Base-by-base conservation (phyloP, 2,797 vertebrate genomes). In the Acanthopagrus latus region DNA sequence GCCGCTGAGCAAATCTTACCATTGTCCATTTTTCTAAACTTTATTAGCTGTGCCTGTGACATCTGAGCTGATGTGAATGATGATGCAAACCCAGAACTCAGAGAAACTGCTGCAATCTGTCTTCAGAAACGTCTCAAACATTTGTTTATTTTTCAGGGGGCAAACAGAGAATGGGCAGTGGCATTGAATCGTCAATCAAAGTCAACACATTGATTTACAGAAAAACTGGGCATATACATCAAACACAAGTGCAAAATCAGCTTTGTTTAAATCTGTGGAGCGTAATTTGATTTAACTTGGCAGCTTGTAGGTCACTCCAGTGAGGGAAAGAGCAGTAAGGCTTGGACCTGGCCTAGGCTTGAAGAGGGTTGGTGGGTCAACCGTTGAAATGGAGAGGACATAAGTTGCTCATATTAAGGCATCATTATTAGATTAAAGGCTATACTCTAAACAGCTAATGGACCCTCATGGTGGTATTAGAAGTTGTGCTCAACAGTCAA, bases 21-120 rank as follows among this genome's bases (percentile, higher is more conserved):
- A 17, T 10, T 9, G 27, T 56, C 46, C 25, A 58, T 66, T 78
- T 78, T 48, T 59, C 60, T 62, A 33, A n/a, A 64, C 64, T 76
- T 38, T 51, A 71, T 82, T 41, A 51, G 48, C 29, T 14, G 14
- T 10, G 58, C 59, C 46, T 73, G 27, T 63, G 66, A 52, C 65
- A 51, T 78, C 51, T 75, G 55, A 67, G 68, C 57, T 57, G 29
- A 58, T 17, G 27, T 74, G 68, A 83, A 47, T 41, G 60, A 86
- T 81, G 69, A 64, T 59, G 52, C 44, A 13, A 75, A 38, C 20
- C 21, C 4, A 11, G 41, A 57, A 29, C 20, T 23, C 6, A 18
- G 23, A 58, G 48, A 64, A 76, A 82, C 67, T 20, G 29, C 73
- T 25, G 56, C 33, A 69, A 83, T 82, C 73, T 43, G 64, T 87